Conservation (phyloP, 2,888 invertebrate genomes). For the Andrena trimmerana region DNA sequence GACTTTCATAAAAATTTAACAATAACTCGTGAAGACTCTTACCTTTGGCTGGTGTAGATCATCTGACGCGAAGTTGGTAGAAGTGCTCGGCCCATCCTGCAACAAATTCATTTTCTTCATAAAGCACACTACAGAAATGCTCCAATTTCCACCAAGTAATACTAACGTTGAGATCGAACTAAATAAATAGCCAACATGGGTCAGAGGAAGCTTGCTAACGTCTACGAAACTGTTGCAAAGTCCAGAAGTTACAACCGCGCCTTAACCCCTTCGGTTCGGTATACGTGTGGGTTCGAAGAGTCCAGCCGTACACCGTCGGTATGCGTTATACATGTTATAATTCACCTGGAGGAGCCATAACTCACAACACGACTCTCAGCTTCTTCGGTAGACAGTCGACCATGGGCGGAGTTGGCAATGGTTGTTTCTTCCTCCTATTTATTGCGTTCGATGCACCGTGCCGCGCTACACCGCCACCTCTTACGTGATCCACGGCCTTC, state of each 20-base stretch:
- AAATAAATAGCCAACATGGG: no score
- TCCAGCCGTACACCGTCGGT: conserved; percentile 68
- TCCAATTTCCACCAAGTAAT: no score
- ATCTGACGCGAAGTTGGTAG: neutral
- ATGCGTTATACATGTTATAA: conserved; percentile 82
- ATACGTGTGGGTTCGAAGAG: conserved; percentile 66
- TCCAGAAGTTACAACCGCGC: conserved; percentile 62
- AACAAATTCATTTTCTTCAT: neutral
- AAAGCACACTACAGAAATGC: neutral
- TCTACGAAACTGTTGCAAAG: neutral
- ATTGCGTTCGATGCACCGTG: conserved; percentile 72
- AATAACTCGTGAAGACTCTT: neutral
- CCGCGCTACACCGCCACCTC: conserved; percentile 55
- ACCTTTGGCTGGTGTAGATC: neutral
- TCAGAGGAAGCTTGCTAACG: neutral
- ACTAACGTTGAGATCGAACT: no score
- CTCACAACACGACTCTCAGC: conserved; percentile 76
- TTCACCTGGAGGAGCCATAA: conserved; percentile 81
- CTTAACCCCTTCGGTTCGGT: conserved; percentile 59
- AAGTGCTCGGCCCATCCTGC: neutral
- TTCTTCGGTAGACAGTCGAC: conserved; percentile 80
- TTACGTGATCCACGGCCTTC: conserved; percentile 55
- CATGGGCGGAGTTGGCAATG: conserved; percentile 78
- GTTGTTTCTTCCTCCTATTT: conserved; percentile 75
- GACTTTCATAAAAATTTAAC: neutral